Conservation (phyloP, 2,113 vertebrate species). For the Coturnix japonica region DNA sequence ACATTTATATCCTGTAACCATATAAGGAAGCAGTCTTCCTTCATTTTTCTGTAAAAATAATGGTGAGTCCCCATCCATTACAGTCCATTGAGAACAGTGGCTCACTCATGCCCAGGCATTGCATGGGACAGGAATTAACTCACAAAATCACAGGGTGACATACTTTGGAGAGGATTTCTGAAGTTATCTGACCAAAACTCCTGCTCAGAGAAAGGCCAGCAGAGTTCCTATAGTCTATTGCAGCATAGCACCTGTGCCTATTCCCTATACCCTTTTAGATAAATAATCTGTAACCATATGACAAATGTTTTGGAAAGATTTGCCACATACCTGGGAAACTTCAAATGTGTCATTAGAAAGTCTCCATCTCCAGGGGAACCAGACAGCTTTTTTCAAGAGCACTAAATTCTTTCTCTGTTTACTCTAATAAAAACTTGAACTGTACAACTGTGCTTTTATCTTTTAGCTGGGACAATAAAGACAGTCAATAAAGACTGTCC, state of each 20-base stretch:
- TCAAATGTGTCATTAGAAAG: not conserved
- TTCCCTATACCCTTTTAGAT: not conserved
- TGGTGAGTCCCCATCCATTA: not conserved
- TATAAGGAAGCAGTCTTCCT: not conserved
- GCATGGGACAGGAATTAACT: not conserved
- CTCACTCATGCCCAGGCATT: not conserved
- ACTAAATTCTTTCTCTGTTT: not conserved
- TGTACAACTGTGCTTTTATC: not conserved
- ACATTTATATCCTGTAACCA: not conserved
- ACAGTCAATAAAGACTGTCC: not conserved
- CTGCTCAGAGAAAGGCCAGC: not conserved
- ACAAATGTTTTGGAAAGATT: not conserved
- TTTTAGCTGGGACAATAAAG: not conserved
- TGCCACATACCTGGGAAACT: not conserved
- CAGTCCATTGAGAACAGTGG: accelerated
- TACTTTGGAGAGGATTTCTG: not conserved
- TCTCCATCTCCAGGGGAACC: not conserved
- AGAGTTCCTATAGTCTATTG: not conserved
- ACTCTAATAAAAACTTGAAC: not conserved
- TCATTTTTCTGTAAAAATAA: not conserved
- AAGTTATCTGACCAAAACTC: accelerated
- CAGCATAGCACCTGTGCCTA: not conserved
- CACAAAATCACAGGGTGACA: not conserved
- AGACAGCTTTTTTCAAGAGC: not conserved
- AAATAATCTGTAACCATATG: not conserved